Conservation (phyloP, 1,140 invertebrate genomes). For the Araneus ventricosus region DNA sequence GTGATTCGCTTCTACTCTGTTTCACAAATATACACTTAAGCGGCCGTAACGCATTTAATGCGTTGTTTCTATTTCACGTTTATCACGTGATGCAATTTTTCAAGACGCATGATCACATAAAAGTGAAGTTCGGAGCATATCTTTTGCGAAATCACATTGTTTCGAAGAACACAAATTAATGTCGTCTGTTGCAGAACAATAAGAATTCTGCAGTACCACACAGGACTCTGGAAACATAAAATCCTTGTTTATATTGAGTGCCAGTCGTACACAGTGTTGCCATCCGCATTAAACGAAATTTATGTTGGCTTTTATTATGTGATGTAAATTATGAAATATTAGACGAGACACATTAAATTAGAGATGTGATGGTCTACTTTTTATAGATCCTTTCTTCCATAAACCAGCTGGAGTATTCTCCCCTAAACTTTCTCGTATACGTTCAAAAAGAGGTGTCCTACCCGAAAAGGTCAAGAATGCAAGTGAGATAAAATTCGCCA, state of each 20-base stretch:
- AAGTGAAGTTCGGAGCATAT: neutral
- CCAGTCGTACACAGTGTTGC: neutral
- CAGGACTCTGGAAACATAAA: neutral
- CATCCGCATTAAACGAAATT: slow-evolving; percentile 10
- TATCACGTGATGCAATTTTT: neutral
- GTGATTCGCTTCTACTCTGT: neutral
- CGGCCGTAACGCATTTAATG: neutral
- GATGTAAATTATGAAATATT: neutral
- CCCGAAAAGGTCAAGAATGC: too few species aligned
- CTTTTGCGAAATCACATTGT: neutral
- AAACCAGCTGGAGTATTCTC: too few species aligned
- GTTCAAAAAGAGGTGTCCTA: too few species aligned
- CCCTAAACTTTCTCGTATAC: too few species aligned
- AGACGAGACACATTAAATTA: neutral
- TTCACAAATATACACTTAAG: neutral
- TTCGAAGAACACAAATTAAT: slow-evolving; percentile 2
- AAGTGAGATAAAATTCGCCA: too few species aligned
- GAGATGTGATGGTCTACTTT: neutral
- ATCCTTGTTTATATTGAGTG: neutral
- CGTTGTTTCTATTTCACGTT: neutral
- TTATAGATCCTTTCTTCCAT: neutral
- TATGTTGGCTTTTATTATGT: neutral
- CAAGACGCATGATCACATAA: neutral
- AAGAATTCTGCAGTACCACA: neutral
- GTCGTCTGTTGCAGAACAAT: neutral